Evolutionary conservation across 2,888 invertebrate genomes (phyloP).

Genomic region (Dicranocentrus wangi): DNA sequence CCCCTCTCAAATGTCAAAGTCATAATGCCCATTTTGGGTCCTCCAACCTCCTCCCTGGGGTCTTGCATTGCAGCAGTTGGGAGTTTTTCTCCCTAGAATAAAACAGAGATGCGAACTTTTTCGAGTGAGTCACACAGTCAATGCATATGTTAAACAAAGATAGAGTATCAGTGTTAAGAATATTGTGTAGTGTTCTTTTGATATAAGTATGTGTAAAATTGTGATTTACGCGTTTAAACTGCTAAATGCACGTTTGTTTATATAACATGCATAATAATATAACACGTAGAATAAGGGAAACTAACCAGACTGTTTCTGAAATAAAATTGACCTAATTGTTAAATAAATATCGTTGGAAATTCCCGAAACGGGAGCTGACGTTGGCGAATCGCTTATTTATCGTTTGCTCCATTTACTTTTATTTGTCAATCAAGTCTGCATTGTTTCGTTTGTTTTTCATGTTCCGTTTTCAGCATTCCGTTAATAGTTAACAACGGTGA

Average conservation of each 20-base stretch:
- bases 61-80: too few relatives aligned
- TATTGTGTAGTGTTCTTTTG: slow-evolving; percentile 39
- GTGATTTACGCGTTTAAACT: slow-evolving; percentile 20
- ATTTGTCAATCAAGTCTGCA: not conserved
- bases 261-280: slow-evolving; percentile 28
- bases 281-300: slow-evolving; percentile 24
- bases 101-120: slow-evolving; percentile 14
- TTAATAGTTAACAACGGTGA: too few relatives aligned
- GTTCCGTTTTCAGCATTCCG: too few relatives aligned
- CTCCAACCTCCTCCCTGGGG: too few relatives aligned
- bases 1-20: too few relatives aligned
- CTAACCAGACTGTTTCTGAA: slow-evolving; percentile 29
- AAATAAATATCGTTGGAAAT: slow-evolving; percentile 20
- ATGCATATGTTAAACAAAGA: slow-evolving; percentile 36
- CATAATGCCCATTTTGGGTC: too few relatives aligned
- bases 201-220: slow-evolving; percentile 24
- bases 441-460: too few relatives aligned
- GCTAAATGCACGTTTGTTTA: slow-evolving; percentile 45
- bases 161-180: slow-evolving; percentile 19
- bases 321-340: slow-evolving; percentile 22
- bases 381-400: slow-evolving; percentile 19
- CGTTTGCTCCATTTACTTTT: not conserved
- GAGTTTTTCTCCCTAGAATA: too few relatives aligned
- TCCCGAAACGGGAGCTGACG: slow-evolving; percentile 8
- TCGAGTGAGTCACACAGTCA: slow-evolving; percentile 18